Evolutionary conservation across 1,140 invertebrate genomes (phyloP).

Genomic region (Penaeus vannamei): DNA sequence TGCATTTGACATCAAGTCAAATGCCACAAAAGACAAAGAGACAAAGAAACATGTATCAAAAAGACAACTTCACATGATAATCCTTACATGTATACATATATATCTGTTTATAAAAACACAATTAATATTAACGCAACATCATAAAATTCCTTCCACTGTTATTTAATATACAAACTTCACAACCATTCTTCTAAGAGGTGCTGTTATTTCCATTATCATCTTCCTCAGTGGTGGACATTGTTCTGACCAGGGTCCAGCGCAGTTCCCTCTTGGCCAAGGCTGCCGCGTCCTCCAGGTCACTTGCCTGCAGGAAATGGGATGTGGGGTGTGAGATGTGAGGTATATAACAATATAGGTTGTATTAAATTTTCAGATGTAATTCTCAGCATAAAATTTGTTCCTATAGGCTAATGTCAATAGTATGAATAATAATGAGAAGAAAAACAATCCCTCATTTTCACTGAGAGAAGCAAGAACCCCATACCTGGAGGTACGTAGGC

Average conservation of each 20-base stretch:
- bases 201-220: constrained; percentile 48
- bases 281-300: constrained; percentile 47
- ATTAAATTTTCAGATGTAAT: too few species aligned
- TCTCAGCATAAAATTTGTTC: too few species aligned
- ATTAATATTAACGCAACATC: too few species aligned
- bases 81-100: background rate
- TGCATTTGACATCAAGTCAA: too few species aligned
- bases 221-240: constrained; percentile 48
- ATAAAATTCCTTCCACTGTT: background rate
- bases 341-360: too few species aligned
- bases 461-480: background rate
- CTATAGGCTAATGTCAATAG: too few species aligned
- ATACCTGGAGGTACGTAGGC: constrained; percentile 63
- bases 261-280: constrained; percentile 40
- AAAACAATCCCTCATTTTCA: too few species aligned
- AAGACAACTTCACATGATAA: background rate
- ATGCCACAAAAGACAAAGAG: too few species aligned
- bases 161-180: background rate
- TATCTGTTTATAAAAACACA: background rate
- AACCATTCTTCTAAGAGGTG: background rate
- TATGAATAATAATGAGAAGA: too few species aligned
- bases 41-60: too few species aligned
- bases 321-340: too few species aligned
- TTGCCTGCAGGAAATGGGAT: background rate
- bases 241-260: constrained; percentile 45